Evolutionary conservation across 1,140 invertebrate species (phyloP), one percentile per base, ranked within the genome.

Genomic region (Drosophila ambigua): DNA sequence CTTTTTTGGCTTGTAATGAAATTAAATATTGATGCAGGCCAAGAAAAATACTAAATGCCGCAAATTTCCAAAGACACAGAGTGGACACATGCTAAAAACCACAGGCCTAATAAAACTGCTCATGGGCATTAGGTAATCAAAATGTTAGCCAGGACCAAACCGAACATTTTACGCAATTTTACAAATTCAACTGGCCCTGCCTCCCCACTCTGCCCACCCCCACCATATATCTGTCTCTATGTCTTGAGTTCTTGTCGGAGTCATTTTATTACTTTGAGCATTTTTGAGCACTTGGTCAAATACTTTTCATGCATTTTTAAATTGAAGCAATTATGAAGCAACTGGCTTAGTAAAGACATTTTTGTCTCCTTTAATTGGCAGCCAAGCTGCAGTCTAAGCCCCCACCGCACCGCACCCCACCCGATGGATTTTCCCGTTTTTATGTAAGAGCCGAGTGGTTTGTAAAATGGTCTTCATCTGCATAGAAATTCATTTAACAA

Each of bases 291-390:
- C 50, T 68, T 57, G 45, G 48, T 46, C 43, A 55, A 78, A 74
- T 68, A 87, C 78, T 85, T 84, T 76, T 57, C 83, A 85, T 87
- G 66, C 79, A 88, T 85, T 85, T 88, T 87, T 85, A 81, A 88
- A 78, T 82, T 75, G 59, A 64, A 78, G 74, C 81, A 85, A 87
- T 85, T 85, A 87, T 68, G 59, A 69, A 28, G 66, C 60, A 44
- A 59, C 63, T 50, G 61, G 48, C 63, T 71, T 58, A 50, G 50
- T 63, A 59, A 44, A 67, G 54, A 73, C 50, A 80, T 72, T 67
- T 61, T 57, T 76, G 60, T 68, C 62, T 67, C 41, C 60, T 58
- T 75, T 85, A 87, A 85, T 85, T 85, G 82, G 82, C 66, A 75
- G 65, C 46, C 59, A 28, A 53, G 53, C 41, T 79, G 55, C 65